phyloP scores from a whole-genome alignment of 2,113 vertebrate genomes.

The Callaeas wilsoni region DNA sequence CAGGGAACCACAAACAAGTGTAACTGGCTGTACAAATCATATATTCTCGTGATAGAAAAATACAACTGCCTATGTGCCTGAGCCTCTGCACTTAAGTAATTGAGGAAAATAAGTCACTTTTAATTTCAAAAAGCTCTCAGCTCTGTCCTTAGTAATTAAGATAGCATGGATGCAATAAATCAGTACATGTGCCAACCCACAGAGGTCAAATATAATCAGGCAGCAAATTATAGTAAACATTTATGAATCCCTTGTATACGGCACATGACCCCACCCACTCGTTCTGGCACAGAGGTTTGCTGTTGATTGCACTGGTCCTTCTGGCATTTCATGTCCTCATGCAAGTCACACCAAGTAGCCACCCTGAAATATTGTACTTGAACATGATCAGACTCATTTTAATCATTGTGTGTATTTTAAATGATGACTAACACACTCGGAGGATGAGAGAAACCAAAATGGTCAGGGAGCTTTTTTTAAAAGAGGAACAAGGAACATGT shows the following conservation, averaged over 20 bases:
- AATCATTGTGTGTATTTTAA: conserved; percentile 58
- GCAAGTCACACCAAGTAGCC: conserved; percentile 68
- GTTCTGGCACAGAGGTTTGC: conserved; percentile 77
- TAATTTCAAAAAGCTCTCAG: conserved; percentile 56
- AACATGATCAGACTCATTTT: conserved; percentile 76
- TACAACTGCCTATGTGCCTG: not conserved
- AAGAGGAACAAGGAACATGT: conserved; percentile 18
- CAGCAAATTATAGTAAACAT: conserved; percentile 89
- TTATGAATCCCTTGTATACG: conserved; percentile 88
- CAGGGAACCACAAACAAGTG: conserved; percentile 21
- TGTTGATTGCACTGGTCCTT: conserved; percentile 81
- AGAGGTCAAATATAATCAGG: conserved; percentile 84
- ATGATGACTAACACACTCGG: conserved; percentile 61
- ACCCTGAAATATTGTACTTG: conserved; percentile 60
- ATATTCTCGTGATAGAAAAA: not conserved
- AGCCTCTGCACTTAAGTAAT: conserved; percentile 24
- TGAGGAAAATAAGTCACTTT: conserved; percentile 58
- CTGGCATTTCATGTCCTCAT: conserved; percentile 72
- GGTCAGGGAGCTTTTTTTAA: not conserved
- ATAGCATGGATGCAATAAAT: conserved; percentile 68
- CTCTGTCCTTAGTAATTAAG: conserved; percentile 68
- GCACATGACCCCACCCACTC: conserved; percentile 87
- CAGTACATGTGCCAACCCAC: conserved; percentile 82
- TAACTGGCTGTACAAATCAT: not conserved
- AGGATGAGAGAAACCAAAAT: conserved; percentile 48